Conservation (phyloP, 2,797 vertebrate genomes). For the Hephaestus fuliginosus region DNA sequence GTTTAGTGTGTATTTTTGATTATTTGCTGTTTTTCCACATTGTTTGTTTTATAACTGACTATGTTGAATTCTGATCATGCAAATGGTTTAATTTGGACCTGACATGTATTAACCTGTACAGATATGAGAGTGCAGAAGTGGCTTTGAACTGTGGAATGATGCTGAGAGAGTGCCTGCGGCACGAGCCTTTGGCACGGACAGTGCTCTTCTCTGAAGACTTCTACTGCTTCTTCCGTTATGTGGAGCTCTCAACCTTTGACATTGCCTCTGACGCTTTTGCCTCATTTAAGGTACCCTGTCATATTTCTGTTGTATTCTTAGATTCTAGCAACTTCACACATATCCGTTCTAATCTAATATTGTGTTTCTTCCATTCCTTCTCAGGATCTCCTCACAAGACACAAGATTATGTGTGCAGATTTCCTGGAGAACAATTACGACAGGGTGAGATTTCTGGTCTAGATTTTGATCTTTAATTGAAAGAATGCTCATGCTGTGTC, state of each 20-base stretch:
- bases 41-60: slow-evolving; percentile 4
- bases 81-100: neutral
- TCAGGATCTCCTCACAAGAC: slow-evolving; percentile 89
- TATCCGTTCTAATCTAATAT: neutral
- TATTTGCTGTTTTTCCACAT: neutral
- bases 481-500: neutral
- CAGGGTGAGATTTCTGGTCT: slow-evolving; percentile 72
- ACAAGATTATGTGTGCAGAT: slow-evolving; percentile 89
- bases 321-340: neutral
- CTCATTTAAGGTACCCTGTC: slow-evolving; percentile 85
- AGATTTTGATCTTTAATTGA: neutral
- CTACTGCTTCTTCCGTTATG: slow-evolving; percentile 87
- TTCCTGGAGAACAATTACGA: slow-evolving; percentile 90
- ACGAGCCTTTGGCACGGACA: slow-evolving; percentile 86
- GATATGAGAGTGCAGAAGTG: slow-evolving; percentile 87
- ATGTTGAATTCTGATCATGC: neutral
- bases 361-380: slow-evolving; percentile 1
- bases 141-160: slow-evolving; percentile 90
- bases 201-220: slow-evolving; percentile 88
- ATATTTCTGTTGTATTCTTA: neutral
- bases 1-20: neutral
- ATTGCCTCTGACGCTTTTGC: slow-evolving; percentile 89
- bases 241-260: slow-evolving; percentile 89
- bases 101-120: slow-evolving; percentile 64
- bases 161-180: slow-evolving; percentile 88